Base-by-base conservation (phyloP, 2,888 invertebrate genomes). In the Synanthedon andrenaeformis region DNA sequence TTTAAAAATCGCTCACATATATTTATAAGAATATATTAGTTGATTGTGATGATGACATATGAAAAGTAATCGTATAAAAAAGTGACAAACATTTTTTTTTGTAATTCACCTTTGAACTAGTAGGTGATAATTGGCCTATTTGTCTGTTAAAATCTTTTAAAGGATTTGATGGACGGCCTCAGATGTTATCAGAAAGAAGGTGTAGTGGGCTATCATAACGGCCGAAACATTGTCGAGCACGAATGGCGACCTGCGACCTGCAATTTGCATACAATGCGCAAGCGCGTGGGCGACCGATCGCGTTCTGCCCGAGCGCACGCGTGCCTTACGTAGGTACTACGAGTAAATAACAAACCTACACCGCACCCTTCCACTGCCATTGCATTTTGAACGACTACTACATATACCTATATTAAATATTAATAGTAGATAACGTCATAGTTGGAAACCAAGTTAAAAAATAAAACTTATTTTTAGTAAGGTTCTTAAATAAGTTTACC, bases 241-340 rank as follows among this genome's bases (percentile, higher is more conserved):
- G 65, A 74, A 77, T 73, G 70, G 68, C 79, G 86, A 85, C 85
- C 86, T 82, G 81, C 83, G 85, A 87, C 86, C 86, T 69, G 17
- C 53, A 62, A 86, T 87, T 84, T 85, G 82, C 87, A 87, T 87
- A 87, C 87, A 87, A 87, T 86, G 78, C 66, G 59, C 59, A 57
- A 59, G 54, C 69, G 82, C 79, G 85, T 84, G 80, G 85, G 85
- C 78, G 78, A 70, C 59, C 55, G 45, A 51, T 57, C 58, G 55
- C 57, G 57, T 58, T 58, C 58, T 53, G 23, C 23, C 23, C 49
- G 42, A 12, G 54, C 41, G 53, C 57, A 53, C 54, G 51, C 51
- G 56, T 50, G 54, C 14, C 45, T 51, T 48, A 51, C 28, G 35
- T 50, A 14, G 28, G 35, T n/a, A 17, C 17, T 52, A 49, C 49